phyloP scores from a whole-genome alignment of 2,888 invertebrate genomes.

The Dicyrtomina minuta region DNA sequence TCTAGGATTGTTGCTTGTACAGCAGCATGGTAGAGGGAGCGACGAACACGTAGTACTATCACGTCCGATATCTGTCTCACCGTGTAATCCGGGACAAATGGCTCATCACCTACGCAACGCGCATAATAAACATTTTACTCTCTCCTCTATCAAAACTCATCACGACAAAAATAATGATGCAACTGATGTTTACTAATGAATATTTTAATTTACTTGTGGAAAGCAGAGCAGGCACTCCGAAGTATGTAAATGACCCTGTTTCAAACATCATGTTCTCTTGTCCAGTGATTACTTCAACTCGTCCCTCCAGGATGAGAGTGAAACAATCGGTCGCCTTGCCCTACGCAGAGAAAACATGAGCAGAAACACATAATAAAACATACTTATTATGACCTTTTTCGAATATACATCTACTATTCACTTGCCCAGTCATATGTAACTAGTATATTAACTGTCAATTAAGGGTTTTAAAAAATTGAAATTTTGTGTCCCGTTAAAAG shows the following conservation, averaged over 20 bases:
- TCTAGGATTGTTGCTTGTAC: conserved; percentile 83
- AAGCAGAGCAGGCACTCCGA: conserved; percentile 61
- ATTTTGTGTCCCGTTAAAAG: no score
- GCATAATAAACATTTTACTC: conserved; percentile 55
- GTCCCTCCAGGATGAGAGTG: conserved; percentile 89
- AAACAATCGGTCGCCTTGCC: conserved; percentile 78
- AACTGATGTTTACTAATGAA: conserved; percentile 8
- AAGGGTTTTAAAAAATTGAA: no score
- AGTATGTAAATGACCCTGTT: conserved; percentile 94
- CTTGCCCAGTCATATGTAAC: no score
- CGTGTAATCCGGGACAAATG: conserved; percentile 90
- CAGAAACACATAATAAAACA: no score
- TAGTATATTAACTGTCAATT: no score
- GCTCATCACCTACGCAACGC: conserved; percentile 67
- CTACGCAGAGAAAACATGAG: no score
- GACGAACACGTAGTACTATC: conserved; percentile 78
- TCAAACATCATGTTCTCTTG: conserved; percentile 89
- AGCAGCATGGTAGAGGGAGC: conserved; percentile 84
- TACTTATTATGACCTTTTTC: no score
- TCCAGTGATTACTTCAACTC: conserved; percentile 92
- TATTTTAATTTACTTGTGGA: conserved; percentile 8
- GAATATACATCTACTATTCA: no score
- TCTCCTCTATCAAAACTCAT: conserved; percentile 57
- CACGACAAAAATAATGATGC: neutral
- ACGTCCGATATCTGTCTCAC: conserved; percentile 82